These are phyloP conservation scores for Halictus ligatus DNA, from an alignment of 2,888 invertebrate species.

Conservation along the genomic window DNA sequence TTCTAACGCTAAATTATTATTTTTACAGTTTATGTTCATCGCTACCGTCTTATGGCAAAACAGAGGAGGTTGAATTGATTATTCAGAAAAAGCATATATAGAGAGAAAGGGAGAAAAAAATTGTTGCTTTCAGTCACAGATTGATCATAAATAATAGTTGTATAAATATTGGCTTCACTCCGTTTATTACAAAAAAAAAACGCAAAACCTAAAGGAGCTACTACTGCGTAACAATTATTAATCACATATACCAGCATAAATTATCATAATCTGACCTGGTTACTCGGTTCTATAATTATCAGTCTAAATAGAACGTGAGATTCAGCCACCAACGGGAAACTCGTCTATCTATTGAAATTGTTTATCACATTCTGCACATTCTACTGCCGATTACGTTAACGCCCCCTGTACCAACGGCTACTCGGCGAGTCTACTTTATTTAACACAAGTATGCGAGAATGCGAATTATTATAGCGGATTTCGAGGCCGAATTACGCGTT, in stretches of 20 bases:
- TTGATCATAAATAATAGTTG: not conserved
- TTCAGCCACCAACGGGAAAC: slow-evolving; percentile 30
- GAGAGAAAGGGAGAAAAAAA: not conserved
- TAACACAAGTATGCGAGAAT: slow-evolving; percentile 36
- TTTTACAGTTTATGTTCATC: not conserved
- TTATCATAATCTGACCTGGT: slow-evolving; percentile 21
- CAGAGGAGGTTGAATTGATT: not conserved
- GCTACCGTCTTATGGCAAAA: not conserved
- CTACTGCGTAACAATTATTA: not conserved
- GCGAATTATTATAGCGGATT: slow-evolving; percentile 56
- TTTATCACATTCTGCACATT: slow-evolving; percentile 30
- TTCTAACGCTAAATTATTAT: not conserved
- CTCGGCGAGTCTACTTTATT: slow-evolving; percentile 55
- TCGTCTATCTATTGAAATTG: slow-evolving; percentile 38
- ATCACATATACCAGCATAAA: not conserved
- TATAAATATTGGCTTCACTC: not conserved
- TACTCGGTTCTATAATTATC: slow-evolving; percentile 18
- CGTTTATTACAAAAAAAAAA: not conserved
- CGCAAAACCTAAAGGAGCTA: not conserved
- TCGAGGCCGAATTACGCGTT: slow-evolving; percentile 58
- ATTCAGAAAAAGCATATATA: not conserved
- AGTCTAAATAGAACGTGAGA: not conserved
- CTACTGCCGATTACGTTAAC: slow-evolving; percentile 39
- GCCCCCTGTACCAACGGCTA: not conserved
- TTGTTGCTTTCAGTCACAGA: not conserved